Evolutionary conservation across 2,113 vertebrate genomes (phyloP).

Genomic region (Myotis yumanensis): DNA sequence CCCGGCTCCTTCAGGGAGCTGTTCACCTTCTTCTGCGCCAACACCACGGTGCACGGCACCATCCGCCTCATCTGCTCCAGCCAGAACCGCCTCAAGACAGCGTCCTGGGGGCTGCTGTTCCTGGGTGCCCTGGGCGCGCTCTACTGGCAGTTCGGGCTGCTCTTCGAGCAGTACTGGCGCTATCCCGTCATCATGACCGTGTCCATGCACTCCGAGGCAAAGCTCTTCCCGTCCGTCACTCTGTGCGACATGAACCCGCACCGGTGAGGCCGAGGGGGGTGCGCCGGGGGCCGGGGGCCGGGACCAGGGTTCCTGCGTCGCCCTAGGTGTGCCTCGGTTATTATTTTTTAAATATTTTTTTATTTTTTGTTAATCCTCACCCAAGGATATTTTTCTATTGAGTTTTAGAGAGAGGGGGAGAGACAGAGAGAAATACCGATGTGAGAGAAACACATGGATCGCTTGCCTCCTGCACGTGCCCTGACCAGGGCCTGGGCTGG

Average conservation of each 20-base stretch:
- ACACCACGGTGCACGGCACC: conserved; percentile 82
- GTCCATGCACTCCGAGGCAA: conserved; percentile 71
- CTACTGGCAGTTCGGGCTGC: conserved; percentile 80
- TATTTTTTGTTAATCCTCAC: too few relatives aligned
- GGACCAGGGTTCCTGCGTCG: neutral
- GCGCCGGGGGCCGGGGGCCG: fast-evolving
- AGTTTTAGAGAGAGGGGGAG: too few relatives aligned
- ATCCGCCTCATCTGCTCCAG: conserved; percentile 79
- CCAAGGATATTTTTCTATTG: too few relatives aligned
- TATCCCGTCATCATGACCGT: conserved; percentile 74
- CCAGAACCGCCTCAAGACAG: conserved; percentile 75
- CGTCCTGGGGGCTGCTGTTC: conserved; percentile 81
- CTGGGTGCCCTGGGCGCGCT: conserved; percentile 75
- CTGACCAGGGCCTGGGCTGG: too few relatives aligned
- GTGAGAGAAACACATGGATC: too few relatives aligned
- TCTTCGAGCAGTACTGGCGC: conserved; percentile 80
- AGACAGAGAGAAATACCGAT: too few relatives aligned
- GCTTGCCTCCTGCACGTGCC: too few relatives aligned
- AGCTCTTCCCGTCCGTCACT: conserved; percentile 82
- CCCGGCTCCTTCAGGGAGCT: conserved; percentile 80
- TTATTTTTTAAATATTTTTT: too few relatives aligned
- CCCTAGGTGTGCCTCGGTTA: neutral
- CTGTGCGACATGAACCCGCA: conserved; percentile 82
- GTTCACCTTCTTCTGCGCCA: conserved; percentile 85
- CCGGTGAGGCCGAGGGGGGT: conserved; percentile 67